phyloP scores from a whole-genome alignment of 2,797 vertebrate species.

The Poecilia wingei region DNA sequence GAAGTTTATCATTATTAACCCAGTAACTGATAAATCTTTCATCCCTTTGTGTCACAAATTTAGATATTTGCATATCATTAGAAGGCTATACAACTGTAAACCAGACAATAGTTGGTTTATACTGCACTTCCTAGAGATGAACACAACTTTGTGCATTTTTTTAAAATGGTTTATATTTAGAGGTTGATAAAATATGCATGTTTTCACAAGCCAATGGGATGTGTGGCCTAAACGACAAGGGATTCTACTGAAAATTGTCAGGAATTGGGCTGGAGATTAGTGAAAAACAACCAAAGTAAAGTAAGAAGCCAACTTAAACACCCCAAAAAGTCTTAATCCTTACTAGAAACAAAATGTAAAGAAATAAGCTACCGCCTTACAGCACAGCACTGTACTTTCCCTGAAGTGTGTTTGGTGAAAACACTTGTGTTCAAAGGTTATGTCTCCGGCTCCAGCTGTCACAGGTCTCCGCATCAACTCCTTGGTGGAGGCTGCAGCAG shows the following conservation, averaged over 20 bases:
- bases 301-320: background rate
- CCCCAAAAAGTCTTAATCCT: background rate
- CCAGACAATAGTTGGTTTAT: background rate
- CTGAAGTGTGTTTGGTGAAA: conserved; percentile 24
- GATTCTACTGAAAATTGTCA: background rate
- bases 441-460: background rate
- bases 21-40: background rate
- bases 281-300: background rate
- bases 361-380: background rate
- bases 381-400: background rate
- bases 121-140: background rate
- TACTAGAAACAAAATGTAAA: background rate
- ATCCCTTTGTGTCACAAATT: background rate
- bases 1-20: background rate
- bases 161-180: background rate
- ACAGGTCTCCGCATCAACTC: conserved; percentile 29
- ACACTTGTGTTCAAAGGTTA: conserved; percentile 9
- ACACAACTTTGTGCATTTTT: background rate
- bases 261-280: background rate
- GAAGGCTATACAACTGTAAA: background rate
- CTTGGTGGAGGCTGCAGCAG: conserved; percentile 46
- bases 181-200: background rate
- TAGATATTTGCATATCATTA: conserved; percentile 1
- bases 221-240: background rate
- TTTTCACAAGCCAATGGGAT: background rate